Percentiles rank a stretch among this genome's conserved stretches.
Evolutionary conservation across 2,888 invertebrate genomes (phyloP).

Genomic region (Drosophila nr. perissopoda): DNA sequence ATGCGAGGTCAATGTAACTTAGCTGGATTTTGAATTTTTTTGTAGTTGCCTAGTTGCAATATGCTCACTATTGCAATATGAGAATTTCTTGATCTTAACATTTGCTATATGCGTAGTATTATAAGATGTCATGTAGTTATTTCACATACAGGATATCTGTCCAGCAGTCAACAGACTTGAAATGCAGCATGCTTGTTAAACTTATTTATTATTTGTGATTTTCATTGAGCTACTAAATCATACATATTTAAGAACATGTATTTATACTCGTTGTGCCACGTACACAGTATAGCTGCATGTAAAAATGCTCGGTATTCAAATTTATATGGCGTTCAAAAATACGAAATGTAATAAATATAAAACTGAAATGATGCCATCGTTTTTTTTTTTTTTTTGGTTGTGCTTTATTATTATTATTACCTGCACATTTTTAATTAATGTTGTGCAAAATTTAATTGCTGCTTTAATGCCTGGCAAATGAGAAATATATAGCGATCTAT

Average conservation of each 20-base stretch:
- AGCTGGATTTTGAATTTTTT: neutral
- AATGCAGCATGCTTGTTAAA: constrained; percentile 4
- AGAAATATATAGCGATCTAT: neutral
- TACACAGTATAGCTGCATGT: constrained; percentile 14
- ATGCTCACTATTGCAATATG: neutral
- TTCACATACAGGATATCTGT: neutral
- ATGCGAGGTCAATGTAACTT: neutral
- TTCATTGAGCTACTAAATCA: constrained; percentile 37
- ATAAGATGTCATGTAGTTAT: neutral
- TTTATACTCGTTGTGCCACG: neutral
- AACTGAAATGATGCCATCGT: constrained; percentile 20
- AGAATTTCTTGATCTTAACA: neutral
- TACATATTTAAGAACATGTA: neutral
- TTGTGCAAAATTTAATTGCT: constrained; percentile 46
- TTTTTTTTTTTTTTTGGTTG: neutral
- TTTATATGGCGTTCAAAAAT: constrained; percentile 40
- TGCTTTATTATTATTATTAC: constrained; percentile 32
- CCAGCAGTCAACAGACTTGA: neutral
- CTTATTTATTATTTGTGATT: constrained; percentile 7
- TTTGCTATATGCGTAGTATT: neutral
- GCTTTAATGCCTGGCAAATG: constrained; percentile 4
- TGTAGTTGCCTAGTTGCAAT: no score
- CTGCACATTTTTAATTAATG: constrained; percentile 35
- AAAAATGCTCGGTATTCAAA: constrained; percentile 15
- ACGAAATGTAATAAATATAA: constrained; percentile 56